phyloP scores from a whole-genome alignment of 1,140 invertebrate species.

The Battus philenor region DNA sequence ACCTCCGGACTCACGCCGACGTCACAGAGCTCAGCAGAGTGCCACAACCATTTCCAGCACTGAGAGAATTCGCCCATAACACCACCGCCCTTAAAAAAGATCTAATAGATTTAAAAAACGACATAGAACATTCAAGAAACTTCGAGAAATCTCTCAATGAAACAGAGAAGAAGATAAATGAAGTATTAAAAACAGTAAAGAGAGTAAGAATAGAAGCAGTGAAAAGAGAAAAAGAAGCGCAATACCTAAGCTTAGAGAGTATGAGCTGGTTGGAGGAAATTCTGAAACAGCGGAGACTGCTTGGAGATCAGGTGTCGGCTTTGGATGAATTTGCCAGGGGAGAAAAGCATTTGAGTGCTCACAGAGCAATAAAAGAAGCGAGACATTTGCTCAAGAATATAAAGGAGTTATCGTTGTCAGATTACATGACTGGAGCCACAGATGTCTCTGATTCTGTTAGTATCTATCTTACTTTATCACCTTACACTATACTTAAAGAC shows the following conservation, averaged over 20 bases:
- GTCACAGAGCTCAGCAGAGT: conserved; percentile 80
- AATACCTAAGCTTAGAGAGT: conserved; percentile 54
- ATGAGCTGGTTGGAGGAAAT: conserved; percentile 59
- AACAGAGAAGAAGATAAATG: conserved; percentile 43
- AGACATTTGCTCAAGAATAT: conserved; percentile 76
- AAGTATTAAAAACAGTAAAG: conserved; percentile 43
- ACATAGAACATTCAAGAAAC: conserved; percentile 33
- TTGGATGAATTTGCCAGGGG: conserved; percentile 77
- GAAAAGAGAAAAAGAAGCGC: conserved; percentile 37
- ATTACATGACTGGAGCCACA: conserved; percentile 63
- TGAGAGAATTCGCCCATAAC: conserved; percentile 69
- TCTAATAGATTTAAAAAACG: conserved; percentile 24
- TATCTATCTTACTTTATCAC: no score
- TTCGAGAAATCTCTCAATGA: conserved; percentile 29
- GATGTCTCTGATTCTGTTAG: conserved; percentile 71
- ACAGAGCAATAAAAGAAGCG: conserved; percentile 78
- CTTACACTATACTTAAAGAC: no score
- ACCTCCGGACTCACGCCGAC: conserved; percentile 73
- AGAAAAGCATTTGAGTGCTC: conserved; percentile 77
- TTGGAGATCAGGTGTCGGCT: conserved; percentile 55
- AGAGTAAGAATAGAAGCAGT: conserved; percentile 39
- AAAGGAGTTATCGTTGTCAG: conserved; percentile 71
- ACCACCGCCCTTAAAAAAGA: conserved; percentile 35
- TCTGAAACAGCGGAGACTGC: conserved; percentile 35
- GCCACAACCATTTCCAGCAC: conserved; percentile 83